Conservation (phyloP, 23 tunicate species). For the Corella eumyota region DNA sequence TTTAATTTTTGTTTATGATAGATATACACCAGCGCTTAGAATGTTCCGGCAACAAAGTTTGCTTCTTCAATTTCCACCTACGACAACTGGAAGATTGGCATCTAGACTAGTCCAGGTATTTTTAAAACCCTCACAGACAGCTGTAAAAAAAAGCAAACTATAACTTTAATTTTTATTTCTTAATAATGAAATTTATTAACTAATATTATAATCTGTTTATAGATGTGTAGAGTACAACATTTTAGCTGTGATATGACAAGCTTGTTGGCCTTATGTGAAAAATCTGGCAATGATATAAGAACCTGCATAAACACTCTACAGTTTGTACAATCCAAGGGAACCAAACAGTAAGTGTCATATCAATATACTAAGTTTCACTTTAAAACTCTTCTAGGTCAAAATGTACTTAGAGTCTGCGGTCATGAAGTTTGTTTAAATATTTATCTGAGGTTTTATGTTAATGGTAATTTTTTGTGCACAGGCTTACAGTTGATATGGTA, state of each 20-base stretch:
- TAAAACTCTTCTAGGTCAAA: neutral
- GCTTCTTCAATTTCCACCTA: constrained; percentile 82
- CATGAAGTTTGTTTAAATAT: no score
- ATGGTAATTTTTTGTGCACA: constrained; percentile 1
- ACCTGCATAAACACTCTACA: constrained; percentile 95
- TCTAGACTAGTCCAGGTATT: constrained; percentile 52
- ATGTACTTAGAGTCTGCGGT: no score
- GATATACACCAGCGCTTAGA: constrained; percentile 88
- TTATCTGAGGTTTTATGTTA: neutral
- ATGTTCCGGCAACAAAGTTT: constrained; percentile 80
- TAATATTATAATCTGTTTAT: neutral
- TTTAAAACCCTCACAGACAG: neutral
- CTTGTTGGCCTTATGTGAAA: constrained; percentile 76
- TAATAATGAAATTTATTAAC: neutral
- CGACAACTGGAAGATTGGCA: constrained; percentile 48
- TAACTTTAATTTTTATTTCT: neutral
- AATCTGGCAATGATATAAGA: constrained; percentile 91
- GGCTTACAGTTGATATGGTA: constrained; percentile 25
- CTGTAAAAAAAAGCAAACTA: neutral
- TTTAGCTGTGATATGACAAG: constrained; percentile 64
- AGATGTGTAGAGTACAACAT: constrained; percentile 53
- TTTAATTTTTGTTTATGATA: no score
- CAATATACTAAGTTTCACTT: neutral
- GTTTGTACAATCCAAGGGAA: constrained; percentile 60
- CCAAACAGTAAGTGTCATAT: constrained; percentile 6